A percentile compares a stretch with the other conserved stretches of the same genome.
Conservation (phyloP, 2,888 invertebrate species). For the Rapana venosa region DNA sequence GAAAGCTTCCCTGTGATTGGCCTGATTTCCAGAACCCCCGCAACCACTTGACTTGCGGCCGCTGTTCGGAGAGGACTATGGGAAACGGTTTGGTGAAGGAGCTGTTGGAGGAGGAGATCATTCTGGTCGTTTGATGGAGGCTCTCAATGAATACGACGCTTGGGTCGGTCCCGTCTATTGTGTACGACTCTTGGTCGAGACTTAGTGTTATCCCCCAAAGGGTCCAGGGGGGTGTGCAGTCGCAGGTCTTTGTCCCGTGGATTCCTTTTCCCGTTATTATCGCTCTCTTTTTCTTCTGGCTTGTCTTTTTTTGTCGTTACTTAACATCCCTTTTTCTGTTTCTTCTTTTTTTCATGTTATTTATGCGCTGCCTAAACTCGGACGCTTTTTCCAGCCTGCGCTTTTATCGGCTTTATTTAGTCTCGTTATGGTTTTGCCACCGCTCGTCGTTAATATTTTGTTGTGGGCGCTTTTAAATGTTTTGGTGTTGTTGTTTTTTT, state of each 20-base stretch:
- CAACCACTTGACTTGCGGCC: slow-evolving; percentile 64
- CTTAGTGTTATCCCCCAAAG: background rate
- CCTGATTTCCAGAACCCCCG: slow-evolving; percentile 60
- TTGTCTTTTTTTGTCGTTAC: background rate
- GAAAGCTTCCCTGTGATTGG: background rate
- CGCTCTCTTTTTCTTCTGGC: background rate
- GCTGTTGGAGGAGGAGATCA: slow-evolving; percentile 66
- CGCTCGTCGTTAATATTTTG: no score
- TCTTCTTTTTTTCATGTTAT: background rate
- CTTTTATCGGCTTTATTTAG: no score
- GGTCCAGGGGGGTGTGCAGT: no score
- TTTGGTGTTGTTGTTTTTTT: no score
- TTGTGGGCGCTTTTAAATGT: no score
- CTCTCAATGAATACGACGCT: slow-evolving; percentile 56
- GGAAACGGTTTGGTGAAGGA: slow-evolving; percentile 62
- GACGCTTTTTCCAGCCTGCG: no score
- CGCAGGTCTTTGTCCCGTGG: background rate
- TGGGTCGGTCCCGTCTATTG: slow-evolving; percentile 56
- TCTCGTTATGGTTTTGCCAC: no score
- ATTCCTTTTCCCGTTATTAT: background rate
- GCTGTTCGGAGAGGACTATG: slow-evolving; percentile 63
- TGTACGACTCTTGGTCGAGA: background rate
- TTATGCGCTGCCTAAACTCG: no score
- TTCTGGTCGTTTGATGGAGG: slow-evolving; percentile 68
- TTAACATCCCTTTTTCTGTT: background rate